Base-by-base conservation (phyloP, 2,797 vertebrate species). In the Melanotaenia maccullochi region DNA sequence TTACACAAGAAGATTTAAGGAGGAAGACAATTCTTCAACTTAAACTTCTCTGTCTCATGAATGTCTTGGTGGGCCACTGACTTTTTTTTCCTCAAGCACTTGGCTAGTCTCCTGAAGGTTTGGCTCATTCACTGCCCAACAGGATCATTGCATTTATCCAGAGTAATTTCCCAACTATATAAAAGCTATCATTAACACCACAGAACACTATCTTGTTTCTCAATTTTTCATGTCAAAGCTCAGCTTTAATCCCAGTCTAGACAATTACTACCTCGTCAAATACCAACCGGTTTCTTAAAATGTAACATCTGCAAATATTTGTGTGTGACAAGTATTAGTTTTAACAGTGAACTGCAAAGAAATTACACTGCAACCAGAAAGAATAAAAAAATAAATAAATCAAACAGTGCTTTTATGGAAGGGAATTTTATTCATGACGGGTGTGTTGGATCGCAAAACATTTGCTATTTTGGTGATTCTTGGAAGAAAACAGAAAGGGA, bases 401-500 rank as follows among this genome's bases (percentile, higher is more conserved):
- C 52, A 59, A 2, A 71, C 68, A 59, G 49, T 20, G 5, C 42
- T 66, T 84, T 80, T 72, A 32, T 67, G 65, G 56, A 58, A 71
- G 44, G 36, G 82, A 71, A 58, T 87, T 93, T 93, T 90, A 92
- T 91, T 93, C 22, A 54, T 73, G 65, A 62, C 58, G 47, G 55
- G 68, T 64, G 64, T 79, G 79, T 80, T 73, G 42, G 30, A 75
- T 85, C 52, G 81, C 57, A 42, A 76, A 61, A 65, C 24, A 71
- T 73, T 33, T 67, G 13, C 56, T 65, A 14, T 51, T 63, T 28
- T 7, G 40, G 76, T 79, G 68, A 33, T 36, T 51, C 64, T 65
- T 25, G 68, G 44, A 65, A 68, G 38, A 55, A 58, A 5, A 74
- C 52, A 59, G 38, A 36, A 9, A 38, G 63, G 67, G 55, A 84